Evolutionary conservation across 2,113 vertebrate species (phyloP).

Genomic region (Cromileptes altivelis): DNA sequence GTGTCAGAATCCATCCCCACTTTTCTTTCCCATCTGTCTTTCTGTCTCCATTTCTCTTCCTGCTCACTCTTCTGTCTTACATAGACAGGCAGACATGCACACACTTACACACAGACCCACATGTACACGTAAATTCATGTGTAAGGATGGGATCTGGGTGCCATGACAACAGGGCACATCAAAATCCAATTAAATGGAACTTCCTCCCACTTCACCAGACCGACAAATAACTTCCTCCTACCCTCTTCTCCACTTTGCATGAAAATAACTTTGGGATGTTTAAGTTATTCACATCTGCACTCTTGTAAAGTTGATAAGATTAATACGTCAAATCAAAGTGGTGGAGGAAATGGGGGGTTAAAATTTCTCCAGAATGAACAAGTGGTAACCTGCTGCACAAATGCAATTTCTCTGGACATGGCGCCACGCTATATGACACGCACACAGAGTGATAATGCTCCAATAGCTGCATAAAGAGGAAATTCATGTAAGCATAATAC

Average conservation of each 20-base stretch:
- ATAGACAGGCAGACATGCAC: background rate
- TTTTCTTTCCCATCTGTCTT: slow-evolving; percentile 31
- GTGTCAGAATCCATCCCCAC: slow-evolving; percentile 42
- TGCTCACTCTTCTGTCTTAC: slow-evolving; percentile 26
- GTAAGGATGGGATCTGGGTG: slow-evolving; percentile 79
- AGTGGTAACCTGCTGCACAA: slow-evolving; percentile 29
- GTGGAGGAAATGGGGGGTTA: slow-evolving; percentile 20
- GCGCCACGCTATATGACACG: slow-evolving; percentile 1
- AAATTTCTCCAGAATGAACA: slow-evolving; percentile 43
- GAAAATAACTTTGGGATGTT: slow-evolving; percentile 72
- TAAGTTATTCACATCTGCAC: slow-evolving; percentile 73
- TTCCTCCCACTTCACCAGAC: slow-evolving; percentile 83
- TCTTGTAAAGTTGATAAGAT: slow-evolving; percentile 64
- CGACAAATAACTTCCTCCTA: slow-evolving; percentile 79
- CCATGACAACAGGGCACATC: slow-evolving; percentile 85
- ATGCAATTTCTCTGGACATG: slow-evolving; percentile 24
- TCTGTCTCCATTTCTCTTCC: slow-evolving; percentile 18
- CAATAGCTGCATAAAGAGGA: slow-evolving; percentile 22
- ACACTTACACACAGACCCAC: slow-evolving; percentile 3
- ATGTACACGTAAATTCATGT: slow-evolving; percentile 50
- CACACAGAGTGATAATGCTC: slow-evolving; percentile 20
- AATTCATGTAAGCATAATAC: slow-evolving; percentile 23
- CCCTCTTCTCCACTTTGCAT: slow-evolving; percentile 58
- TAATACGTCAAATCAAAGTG: slow-evolving; percentile 60
- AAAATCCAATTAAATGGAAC: slow-evolving; percentile 85